phyloP scores from a whole-genome alignment of 2,888 invertebrate genomes.

The Apeira syringaria region DNA sequence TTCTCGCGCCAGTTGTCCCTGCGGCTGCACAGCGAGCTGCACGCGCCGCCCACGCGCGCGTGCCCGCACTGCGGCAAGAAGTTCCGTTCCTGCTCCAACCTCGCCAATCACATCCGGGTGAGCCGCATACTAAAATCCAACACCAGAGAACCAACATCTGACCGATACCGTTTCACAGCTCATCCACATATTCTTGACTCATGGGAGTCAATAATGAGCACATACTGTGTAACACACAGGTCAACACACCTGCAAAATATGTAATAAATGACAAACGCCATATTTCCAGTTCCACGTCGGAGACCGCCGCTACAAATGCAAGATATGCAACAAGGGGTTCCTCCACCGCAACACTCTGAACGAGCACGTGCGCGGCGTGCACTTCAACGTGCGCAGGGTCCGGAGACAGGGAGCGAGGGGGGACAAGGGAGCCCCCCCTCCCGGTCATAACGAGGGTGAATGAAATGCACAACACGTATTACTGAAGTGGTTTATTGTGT shows the following conservation, averaged over 20 bases:
- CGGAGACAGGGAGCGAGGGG: slow-evolving; percentile 1
- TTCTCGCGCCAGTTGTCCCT: slow-evolving; percentile 7
- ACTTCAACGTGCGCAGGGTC: slow-evolving; percentile 32
- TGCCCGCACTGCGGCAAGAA: slow-evolving; percentile 10
- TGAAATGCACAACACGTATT: no score
- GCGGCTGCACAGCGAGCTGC: slow-evolving; percentile 6
- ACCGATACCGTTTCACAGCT: no score
- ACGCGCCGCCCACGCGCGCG: slow-evolving; percentile 1
- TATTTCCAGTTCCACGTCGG: slow-evolving; percentile 14
- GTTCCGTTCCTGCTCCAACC: slow-evolving; percentile 11
- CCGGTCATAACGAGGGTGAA: no score
- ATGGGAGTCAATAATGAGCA: no score
- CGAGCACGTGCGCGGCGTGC: slow-evolving; percentile 23
- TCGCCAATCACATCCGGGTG: slow-evolving; percentile 9
- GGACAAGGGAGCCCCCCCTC: no score
- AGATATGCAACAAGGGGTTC: slow-evolving; percentile 15
- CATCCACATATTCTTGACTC: no score
- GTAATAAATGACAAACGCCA: no score
- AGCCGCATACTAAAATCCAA: no score
- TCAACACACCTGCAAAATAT: no score
- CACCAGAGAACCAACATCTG: no score
- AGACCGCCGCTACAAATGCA: slow-evolving; percentile 13
- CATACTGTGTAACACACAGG: no score
- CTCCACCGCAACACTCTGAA: slow-evolving; percentile 14
- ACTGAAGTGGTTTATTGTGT: no score